A percentile compares a stretch with the other conserved stretches of the same genome.
These are phyloP conservation scores for Choreutis nemorana DNA, from an alignment of 2,888 invertebrate species.

Conservation along the genomic window DNA sequence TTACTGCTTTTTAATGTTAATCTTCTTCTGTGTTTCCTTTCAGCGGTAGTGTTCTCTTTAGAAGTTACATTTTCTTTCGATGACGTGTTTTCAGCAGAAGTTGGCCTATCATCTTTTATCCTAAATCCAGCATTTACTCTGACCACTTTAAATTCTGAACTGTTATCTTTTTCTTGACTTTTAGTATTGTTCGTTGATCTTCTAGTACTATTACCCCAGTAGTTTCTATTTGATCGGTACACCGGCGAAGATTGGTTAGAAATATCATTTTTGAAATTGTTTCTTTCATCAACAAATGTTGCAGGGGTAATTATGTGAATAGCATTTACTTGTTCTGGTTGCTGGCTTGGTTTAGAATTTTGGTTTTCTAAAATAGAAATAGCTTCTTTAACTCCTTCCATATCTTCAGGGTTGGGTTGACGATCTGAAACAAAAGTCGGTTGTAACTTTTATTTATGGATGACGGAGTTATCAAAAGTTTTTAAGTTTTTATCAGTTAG, in stretches of 20 bases:
- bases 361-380: slow-evolving; percentile 50
- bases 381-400: slow-evolving; percentile 49
- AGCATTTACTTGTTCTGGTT: slow-evolving; percentile 16
- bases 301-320: slow-evolving; percentile 42
- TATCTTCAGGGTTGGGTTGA: slow-evolving; percentile 40
- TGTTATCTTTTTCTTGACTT: slow-evolving; percentile 17
- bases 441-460: too few species aligned
- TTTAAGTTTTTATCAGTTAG: too few species aligned
- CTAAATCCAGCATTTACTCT: slow-evolving; percentile 35
- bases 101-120: slow-evolving; percentile 25
- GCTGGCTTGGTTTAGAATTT: slow-evolving; percentile 20
- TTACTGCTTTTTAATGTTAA: slow-evolving; percentile 33
- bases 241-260: slow-evolving; percentile 34
- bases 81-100: slow-evolving; percentile 15
- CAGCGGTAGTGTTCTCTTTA: slow-evolving; percentile 22
- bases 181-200: slow-evolving; percentile 17
- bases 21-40: slow-evolving; percentile 39
- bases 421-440: slow-evolving; percentile 22
- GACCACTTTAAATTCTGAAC: slow-evolving; percentile 26
- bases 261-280: slow-evolving; percentile 23
- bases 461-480: too few species aligned
- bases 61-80: slow-evolving; percentile 12
- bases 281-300: slow-evolving; percentile 42
- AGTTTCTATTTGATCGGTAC: slow-evolving; percentile 42
- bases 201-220: slow-evolving; percentile 19